Conservation (phyloP, 2,797 vertebrate genomes). For the Gambusia yucatana region DNA sequence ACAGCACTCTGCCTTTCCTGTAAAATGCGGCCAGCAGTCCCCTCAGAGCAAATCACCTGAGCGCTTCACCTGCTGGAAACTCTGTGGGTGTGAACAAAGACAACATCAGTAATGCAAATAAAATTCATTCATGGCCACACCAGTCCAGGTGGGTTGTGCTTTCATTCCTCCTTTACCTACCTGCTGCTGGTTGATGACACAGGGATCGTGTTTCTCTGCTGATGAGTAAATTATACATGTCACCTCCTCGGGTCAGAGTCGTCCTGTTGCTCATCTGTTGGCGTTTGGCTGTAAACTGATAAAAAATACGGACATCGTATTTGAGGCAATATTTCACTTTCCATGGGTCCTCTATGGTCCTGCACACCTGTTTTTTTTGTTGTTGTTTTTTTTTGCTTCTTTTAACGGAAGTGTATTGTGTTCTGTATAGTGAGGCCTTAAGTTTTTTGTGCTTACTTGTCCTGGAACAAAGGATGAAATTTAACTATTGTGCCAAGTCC, state of each 20-base stretch:
- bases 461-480: too few relatives aligned
- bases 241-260: background rate
- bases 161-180: conserved; percentile 3
- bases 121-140: background rate
- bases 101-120: conserved; percentile 50
- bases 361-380: background rate
- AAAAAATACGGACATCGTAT: background rate
- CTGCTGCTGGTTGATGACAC: conserved; percentile 32
- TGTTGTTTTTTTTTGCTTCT: too few relatives aligned
- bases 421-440: too few relatives aligned
- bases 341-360: background rate
- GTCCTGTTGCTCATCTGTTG: background rate
- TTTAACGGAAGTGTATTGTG: too few relatives aligned
- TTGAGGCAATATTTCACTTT: background rate
- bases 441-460: too few relatives aligned
- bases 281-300: background rate
- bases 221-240: conserved; percentile 42
- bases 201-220: conserved; percentile 25
- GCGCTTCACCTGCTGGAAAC: background rate
- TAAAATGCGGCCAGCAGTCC: background rate
- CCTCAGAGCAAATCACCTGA: background rate
- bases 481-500: too few relatives aligned
- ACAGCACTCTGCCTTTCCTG: background rate
- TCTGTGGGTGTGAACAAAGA: background rate
- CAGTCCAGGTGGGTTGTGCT: background rate